phyloP scores from a whole-genome alignment of 1,140 invertebrate genomes.

The Orchestia grillus region DNA sequence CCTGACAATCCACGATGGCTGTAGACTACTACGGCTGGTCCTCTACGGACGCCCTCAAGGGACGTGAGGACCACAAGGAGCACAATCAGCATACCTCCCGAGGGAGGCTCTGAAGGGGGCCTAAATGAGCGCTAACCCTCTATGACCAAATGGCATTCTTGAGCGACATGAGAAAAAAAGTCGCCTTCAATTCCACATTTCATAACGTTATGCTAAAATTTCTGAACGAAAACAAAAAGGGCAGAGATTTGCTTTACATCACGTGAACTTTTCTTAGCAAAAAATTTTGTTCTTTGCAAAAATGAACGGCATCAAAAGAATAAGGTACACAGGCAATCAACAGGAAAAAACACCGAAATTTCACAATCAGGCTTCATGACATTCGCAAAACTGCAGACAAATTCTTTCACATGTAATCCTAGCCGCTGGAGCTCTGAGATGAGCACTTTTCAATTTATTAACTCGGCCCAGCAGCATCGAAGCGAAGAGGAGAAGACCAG shows the following conservation, averaged over 20 bases:
- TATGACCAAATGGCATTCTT: too few species aligned
- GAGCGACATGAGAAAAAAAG: too few species aligned
- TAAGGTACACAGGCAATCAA: too few species aligned
- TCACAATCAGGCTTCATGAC: not conserved
- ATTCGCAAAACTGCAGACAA: not conserved
- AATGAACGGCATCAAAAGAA: too few species aligned
- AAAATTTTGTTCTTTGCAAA: too few species aligned
- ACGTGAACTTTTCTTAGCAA: too few species aligned
- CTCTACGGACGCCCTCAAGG: not conserved
- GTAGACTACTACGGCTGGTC: not conserved
- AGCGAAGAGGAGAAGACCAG: not conserved
- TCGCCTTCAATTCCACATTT: too few species aligned
- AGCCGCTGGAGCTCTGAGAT: not conserved
- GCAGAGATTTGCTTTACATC: too few species aligned
- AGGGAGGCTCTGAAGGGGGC: not conserved
- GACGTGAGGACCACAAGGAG: not conserved
- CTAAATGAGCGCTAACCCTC: not conserved
- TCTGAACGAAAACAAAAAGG: too few species aligned
- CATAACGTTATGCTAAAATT: too few species aligned
- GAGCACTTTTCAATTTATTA: not conserved
- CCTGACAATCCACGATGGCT: not conserved
- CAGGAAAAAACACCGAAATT: too few species aligned
- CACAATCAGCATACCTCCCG: not conserved
- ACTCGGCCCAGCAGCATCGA: not conserved
- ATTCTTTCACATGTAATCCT: not conserved